Evolutionary conservation across 2,888 invertebrate species (phyloP).

Genomic region (Craniophora ligustri): DNA sequence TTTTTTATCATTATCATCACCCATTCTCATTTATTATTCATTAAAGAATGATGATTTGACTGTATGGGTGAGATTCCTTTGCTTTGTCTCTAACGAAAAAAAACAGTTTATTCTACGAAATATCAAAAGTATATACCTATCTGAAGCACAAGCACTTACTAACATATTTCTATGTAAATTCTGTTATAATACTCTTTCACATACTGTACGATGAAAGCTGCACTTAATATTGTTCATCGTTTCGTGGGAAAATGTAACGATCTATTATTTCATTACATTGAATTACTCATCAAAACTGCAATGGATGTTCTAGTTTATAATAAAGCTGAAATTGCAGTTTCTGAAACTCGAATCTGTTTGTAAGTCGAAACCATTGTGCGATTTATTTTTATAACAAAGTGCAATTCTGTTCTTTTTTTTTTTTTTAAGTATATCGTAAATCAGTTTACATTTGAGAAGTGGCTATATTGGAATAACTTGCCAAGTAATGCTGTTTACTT

Average conservation of each 20-base stretch:
- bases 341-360: constrained; percentile 30
- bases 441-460: background rate
- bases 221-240: constrained; percentile 53
- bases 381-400: constrained; percentile 4
- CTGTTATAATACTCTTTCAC: constrained; percentile 40
- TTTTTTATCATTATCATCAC: no score
- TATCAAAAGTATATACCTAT: no score
- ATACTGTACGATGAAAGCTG: constrained; percentile 24
- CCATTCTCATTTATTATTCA: no score
- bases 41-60: no score
- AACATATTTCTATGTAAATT: no score
- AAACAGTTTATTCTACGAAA: no score
- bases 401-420: background rate
- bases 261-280: constrained; percentile 50
- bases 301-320: constrained; percentile 23
- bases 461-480: background rate
- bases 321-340: constrained; percentile 25
- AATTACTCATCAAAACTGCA: constrained; percentile 33
- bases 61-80: no score
- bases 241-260: constrained; percentile 57
- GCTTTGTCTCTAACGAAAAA: no score
- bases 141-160: no score
- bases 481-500: no score
- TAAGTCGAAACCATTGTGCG: constrained; percentile 25
- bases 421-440: background rate